Base-by-base conservation (phyloP, 2,113 vertebrate genomes). In the Xenopus borealis region DNA sequence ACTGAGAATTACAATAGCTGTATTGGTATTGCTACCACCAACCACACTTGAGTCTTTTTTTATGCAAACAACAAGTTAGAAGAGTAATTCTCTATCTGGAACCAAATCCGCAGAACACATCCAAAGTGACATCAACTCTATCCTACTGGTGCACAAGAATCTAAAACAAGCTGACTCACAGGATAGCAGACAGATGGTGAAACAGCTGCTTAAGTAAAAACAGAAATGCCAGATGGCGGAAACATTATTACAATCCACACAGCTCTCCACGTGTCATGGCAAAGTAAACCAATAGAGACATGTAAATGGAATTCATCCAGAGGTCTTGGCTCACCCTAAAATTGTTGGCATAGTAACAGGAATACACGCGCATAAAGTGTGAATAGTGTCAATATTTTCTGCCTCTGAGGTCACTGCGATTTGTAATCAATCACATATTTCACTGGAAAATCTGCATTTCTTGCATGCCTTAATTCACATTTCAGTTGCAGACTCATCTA, bases 161-260 rank as follows among this genome's bases (percentile, higher is more conserved):
- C 46, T 77, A 62, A 69, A 70, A 77, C 67, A 64, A 64, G 74
- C 74, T 57, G 59, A 76, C 59, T 77, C 74, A 77, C 61, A 70
- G 33, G 74, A 70, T 64, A 76, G 73, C 59, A 69, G 73, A 40
- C 73, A 77, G 74, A 70, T 77, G 74, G 70, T 11, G 18, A 57
- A 70, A 70, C 74, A 77, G 74, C 67, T 77, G 74, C 62, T 63
- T 77, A 77, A 77, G 66, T 46, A 70, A 7, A 57, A 70, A 77
- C 50, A 77, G 17, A 57, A 63, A 46, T 45, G 74, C 66, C 66
- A 77, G 74, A 70, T 77, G 67, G 66, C 46, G 52, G 59, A 70
- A 77, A 64, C 74, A 64, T 64, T 70, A 76, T 64, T 63, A 63
- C 59, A 77, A 77, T 57, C 30, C 67, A 57, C 67, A 64, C 66